Evolutionary conservation across 2,888 invertebrate genomes (phyloP), one percentile per base, ranked within the genome.

Genomic region (Ennomos quercinarius): DNA sequence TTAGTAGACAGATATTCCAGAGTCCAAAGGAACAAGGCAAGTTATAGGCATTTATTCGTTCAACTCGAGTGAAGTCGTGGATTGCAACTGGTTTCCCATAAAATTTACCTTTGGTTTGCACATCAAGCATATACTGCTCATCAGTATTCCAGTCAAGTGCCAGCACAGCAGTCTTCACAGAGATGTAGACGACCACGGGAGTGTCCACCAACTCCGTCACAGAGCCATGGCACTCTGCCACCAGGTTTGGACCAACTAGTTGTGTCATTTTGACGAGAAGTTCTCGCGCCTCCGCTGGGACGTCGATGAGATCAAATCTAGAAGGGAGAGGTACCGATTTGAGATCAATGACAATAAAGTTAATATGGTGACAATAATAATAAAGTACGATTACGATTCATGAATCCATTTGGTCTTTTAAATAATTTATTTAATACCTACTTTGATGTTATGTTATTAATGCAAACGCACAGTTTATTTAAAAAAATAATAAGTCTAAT

Each of bases 131-230:
- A 75, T 97, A 97, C 38, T 94, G 91, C 81, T 97, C 97, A 66
- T 95, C 93, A 0, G 96, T 96, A 2, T 87, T 84, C 95, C 95
- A 95, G 66, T 93, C 93, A 9, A 96, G 87, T 0, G 82, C 75
- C 5, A 94, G 69, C 65, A 93, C 88, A 3, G 86, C 73, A 0
- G 93, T 90, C 49, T 82, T 85, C 1, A 95, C 91, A 0, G 86
- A 87, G 2, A 96, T 83, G 74, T 91, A 87, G 1, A 96, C 93
- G n/a, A 92, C 82, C 12, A 95, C 87, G 6, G 93, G 91, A 0
- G 93, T 93, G 42, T 93, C 86, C n/a, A 79, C 80, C 4, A 81
- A 17, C 38, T 89, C 84, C 0, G 88, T 90, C 36, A 81, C 86
- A 56, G 76, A 83, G 12, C 91, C 84, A 0, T 84, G 88, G 69